phyloP scores from a whole-genome alignment of 2,113 vertebrate species.

The Thermophis baileyi region DNA sequence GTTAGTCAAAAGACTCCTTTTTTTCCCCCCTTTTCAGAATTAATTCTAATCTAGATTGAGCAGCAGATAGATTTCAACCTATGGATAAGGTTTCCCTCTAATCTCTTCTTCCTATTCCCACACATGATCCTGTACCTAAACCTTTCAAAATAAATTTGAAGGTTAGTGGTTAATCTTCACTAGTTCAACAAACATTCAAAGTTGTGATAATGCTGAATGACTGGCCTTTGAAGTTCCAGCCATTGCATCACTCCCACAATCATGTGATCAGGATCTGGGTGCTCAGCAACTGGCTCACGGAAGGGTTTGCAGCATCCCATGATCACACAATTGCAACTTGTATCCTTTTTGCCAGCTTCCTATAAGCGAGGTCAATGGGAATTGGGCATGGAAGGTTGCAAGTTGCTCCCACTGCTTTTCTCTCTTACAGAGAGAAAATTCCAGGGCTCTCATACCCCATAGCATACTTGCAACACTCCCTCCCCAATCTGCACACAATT shows the following conservation, averaged over 20 bases:
- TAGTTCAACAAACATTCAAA: neutral
- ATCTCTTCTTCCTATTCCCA: neutral
- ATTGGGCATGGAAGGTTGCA: neutral
- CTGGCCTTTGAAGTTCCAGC: neutral
- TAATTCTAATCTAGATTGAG: neutral
- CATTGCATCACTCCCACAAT: neutral
- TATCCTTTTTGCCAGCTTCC: neutral
- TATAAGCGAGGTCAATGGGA: neutral
- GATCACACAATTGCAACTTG: neutral
- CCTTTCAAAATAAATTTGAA: neutral
- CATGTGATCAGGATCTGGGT: neutral
- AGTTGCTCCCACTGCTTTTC: neutral
- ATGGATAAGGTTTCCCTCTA: neutral
- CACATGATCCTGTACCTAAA: neutral
- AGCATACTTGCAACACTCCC: neutral
- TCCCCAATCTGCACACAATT: neutral
- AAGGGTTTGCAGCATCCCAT: neutral
- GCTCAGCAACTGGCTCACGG: neutral
- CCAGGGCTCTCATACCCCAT: neutral
- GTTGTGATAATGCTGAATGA: neutral
- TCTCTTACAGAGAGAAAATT: neutral
- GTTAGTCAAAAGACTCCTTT: conserved; percentile 56
- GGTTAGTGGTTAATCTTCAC: neutral
- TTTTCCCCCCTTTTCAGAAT: neutral
- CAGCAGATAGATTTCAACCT: neutral